Evolutionary conservation across 2,797 vertebrate species (phyloP), one percentile per base, ranked within the genome.

Genomic region (Lepus oiostolus): DNA sequence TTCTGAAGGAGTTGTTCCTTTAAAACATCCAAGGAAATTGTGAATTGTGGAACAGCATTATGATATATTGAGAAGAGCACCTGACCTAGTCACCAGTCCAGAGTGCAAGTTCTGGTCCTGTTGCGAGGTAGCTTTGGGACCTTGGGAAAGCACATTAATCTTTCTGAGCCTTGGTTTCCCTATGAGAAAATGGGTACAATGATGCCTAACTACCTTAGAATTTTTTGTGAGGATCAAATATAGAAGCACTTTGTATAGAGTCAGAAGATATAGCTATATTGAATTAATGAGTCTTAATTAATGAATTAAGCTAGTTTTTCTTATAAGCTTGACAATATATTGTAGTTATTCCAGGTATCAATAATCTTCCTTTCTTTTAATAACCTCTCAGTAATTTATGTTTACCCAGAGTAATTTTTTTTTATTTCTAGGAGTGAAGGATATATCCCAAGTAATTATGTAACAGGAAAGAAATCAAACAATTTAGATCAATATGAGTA

Each of bases 381-480:
- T 58, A 89, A 89, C 7, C 9, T 90, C 17, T 62, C 32, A 82
- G 22, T 52, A 76, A 54, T 87, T 77, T 93, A 16, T 91, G 17
- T 93, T 71, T 93, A 54, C 32, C 21, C 93, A 47, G 85, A 71
- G 24, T 82, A 10, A 67, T 94, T 90, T 87, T 88, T 54, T 95
- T 58, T 58, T 58, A 28, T 72, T 98, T 96, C 50, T 98, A 99
- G 99, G 19, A 98, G 98, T 92, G 98, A 99, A 97, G 99, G 99
- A 8, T 99, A 99, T 98, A 99, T 99, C 96, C 99, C 99, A 82
- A 99, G 99, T 97, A 99, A 99, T 98, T 99, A 99, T 5, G 98
- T 99, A 67, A 99, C 98, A 0, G 99, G 98, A 97, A 99, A 99
- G 97, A 99, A 98, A 88, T 98, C 98, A 0, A 99, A 98, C 95